These are phyloP conservation scores for Lordiphosa collinella DNA, from an alignment of 1,140 invertebrate species.

Conservation along the genomic window DNA sequence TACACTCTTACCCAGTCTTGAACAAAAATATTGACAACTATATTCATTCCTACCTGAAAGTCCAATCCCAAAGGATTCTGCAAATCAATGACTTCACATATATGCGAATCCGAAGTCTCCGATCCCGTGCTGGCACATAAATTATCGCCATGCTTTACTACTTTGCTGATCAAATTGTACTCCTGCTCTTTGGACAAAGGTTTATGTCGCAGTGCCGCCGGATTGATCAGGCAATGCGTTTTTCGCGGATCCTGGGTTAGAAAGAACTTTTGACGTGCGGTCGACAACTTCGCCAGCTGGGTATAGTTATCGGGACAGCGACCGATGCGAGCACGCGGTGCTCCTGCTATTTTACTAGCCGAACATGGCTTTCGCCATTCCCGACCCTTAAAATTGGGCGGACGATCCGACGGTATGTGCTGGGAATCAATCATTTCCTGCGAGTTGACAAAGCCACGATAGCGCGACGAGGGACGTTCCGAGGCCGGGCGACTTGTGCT, in stretches of 20 bases:
- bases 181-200: constrained; percentile 40
- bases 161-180: constrained; percentile 47
- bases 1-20: too few relatives aligned
- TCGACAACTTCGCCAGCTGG: constrained; percentile 54
- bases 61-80: constrained; percentile 69
- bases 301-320: constrained; percentile 54
- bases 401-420: constrained; percentile 34
- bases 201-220: constrained; percentile 49
- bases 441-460: constrained; percentile 8
- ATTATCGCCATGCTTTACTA: constrained; percentile 69
- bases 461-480: not conserved
- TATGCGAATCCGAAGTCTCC: constrained; percentile 52
- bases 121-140: constrained; percentile 50
- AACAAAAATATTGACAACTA: too few relatives aligned
- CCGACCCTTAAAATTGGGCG: constrained; percentile 26
- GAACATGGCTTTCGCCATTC: constrained; percentile 60
- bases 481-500: not conserved
- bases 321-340: constrained; percentile 44
- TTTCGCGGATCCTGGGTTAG: constrained; percentile 71
- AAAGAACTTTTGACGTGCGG: constrained; percentile 63
- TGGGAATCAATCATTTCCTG: constrained; percentile 50
- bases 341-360: constrained; percentile 55
- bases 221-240: constrained; percentile 58
- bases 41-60: constrained; percentile 41
- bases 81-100: constrained; percentile 71